Base-by-base conservation (phyloP, 2,797 vertebrate genomes). In the Austrolebias charrua region DNA sequence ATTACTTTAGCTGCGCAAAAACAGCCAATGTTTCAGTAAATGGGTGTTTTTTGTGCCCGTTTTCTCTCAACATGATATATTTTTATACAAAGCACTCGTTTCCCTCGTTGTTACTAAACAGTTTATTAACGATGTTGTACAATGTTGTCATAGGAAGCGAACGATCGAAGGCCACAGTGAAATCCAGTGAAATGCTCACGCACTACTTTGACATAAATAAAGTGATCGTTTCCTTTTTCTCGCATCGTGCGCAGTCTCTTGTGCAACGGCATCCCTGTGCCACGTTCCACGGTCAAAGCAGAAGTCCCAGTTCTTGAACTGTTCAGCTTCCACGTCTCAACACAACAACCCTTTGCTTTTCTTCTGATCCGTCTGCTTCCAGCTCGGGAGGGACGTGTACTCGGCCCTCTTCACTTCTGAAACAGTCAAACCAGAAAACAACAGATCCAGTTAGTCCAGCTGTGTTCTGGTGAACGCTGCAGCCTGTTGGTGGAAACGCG, bases 331-430 rank as follows among this genome's bases (percentile, higher is more conserved):
- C 60, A 35, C 44, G 61, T 29, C 44, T 63, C 92, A 88, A 65
- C 75, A 90, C 56, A 91, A 82, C 60, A 93, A 80, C 60, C 90
- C 91, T 88, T 92, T 92, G 79, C 83, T 92, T 82, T 90, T 92
- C 85, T 91, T 93, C 84, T 90, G 85, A 71, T 92, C 91, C n/a
- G 69, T 83, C 76, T 91, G 88, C 66, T 91, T 87, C 81, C 86
- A 87, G 74, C 66, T 79, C 6, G 90, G 91, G 50, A 92, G 86
- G 14, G 88, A 86, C 69, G 82, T 76, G 31, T 88, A 89, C 51
- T 92, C 88, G 16, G 91, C 90, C 78, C 82, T 82, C 79, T 88
- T 91, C 90, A 92, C 90, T 75, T 92, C 90, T 81, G 93, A 80
- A 83, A 90, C 65, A 47, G 78, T 86, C 93, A 73, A 90, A 92